Percentiles rank a stretch among this genome's conserved stretches.
These are phyloP conservation scores for Oryzias dopingdopingensis DNA, from an alignment of 2,797 vertebrate species.

Conservation along the genomic window DNA sequence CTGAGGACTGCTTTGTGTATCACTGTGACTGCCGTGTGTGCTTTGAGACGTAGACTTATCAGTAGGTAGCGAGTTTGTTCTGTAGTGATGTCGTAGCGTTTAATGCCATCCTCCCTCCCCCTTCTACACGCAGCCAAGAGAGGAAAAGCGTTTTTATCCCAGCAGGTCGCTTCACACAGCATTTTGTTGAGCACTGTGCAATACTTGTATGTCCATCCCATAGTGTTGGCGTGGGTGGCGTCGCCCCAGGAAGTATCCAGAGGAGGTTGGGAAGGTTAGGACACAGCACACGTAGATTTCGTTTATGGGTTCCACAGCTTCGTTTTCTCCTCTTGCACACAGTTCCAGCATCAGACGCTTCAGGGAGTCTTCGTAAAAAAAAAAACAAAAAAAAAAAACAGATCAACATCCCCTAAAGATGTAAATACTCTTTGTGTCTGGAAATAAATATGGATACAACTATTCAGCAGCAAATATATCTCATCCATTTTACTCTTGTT, in stretches of 20 bases:
- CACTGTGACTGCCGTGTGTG: slow-evolving; percentile 99
- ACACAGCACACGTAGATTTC: slow-evolving; percentile 75
- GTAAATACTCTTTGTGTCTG: slow-evolving; percentile 75
- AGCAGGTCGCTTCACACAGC: slow-evolving; percentile 85
- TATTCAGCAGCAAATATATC: slow-evolving; percentile 40
- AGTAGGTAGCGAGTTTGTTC: slow-evolving; percentile 93
- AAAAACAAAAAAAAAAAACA: slow-evolving; percentile 55
- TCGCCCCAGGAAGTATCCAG: slow-evolving; percentile 35
- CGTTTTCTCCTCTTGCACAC: slow-evolving; percentile 66
- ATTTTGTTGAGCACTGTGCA: slow-evolving; percentile 98
- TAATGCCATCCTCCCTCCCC: slow-evolving; percentile 88
- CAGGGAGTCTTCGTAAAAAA: slow-evolving; percentile 69
- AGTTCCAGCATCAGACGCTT: slow-evolving; percentile 74
- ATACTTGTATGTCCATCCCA: slow-evolving; percentile 80
- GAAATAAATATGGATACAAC: slow-evolving; percentile 60
- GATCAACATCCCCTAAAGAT: slow-evolving; percentile 56
- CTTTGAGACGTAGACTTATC: slow-evolving; percentile 95
- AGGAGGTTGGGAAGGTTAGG: slow-evolving; percentile 61
- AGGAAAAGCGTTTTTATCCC: slow-evolving; percentile 45
- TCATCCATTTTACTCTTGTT: slow-evolving; percentile 52
- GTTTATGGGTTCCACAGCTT: slow-evolving; percentile 56
- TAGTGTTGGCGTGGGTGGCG: slow-evolving; percentile 67
- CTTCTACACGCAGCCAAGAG: slow-evolving; percentile 83
- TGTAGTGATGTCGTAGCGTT: slow-evolving; percentile 90
- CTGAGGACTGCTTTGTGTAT: slow-evolving; percentile 97